Evolutionary conservation across 2,888 invertebrate genomes (phyloP), one percentile per base, ranked within the genome.

Genomic region (Galerucella calmariensis): DNA sequence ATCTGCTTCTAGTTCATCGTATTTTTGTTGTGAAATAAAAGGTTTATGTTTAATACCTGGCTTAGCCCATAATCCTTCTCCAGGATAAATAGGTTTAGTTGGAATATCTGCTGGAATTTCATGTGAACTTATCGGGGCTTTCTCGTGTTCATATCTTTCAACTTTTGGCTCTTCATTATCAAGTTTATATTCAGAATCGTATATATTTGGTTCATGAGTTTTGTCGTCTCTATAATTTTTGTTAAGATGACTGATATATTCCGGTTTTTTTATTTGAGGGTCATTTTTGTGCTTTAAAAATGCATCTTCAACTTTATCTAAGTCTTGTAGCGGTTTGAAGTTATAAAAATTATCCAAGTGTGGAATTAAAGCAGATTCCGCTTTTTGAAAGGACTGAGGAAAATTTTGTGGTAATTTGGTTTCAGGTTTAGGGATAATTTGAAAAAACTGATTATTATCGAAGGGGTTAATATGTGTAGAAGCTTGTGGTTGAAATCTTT

Each of bases 61-160:
- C 74, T 82, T 83, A 0, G 87, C 86, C 87, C 88, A 87, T 69
- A 83, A 73, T 1, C 87, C 86, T 80, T 84, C 83, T 4, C 88
- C 87, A 2, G 87, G 87, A 78, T 87, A 87, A 76, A 85, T 83
- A 9, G 86, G 86, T 75, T 79, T 81, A 0, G 86, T 86, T 24
- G 87, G 86, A 20, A 86, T 77, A 11, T 84, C 83, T 59, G 67
- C 70, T 4, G 84, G 84, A 9, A 77, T 61, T 80, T 85, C 85
- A 53, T 85, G 83, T 51, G 79, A 77, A 75, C 79, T 82, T 12
- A 80, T 65, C 1, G 81, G 80, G 4, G 74, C 73, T 58, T 75
- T 67, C 65, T 79, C 74, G 9, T 75, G 72, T 72, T 81, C 74
- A 44, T 77, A 67, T 53, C 78, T 75, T 66, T 79, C 73, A 14